These are phyloP conservation scores for Zalophus californianus DNA, from an alignment of 2,797 vertebrate genomes.

Conservation along the genomic window DNA sequence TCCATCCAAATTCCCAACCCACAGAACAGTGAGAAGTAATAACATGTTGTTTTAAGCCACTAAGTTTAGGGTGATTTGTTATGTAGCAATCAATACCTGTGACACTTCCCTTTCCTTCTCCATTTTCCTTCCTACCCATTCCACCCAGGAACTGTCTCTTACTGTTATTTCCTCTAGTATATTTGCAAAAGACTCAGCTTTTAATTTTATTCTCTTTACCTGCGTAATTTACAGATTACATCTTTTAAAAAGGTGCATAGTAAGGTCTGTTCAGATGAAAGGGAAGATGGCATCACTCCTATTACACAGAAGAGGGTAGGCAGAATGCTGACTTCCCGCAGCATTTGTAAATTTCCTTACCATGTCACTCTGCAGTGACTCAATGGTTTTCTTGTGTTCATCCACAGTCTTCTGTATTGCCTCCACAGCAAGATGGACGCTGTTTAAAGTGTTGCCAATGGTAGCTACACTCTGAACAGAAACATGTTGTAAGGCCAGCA, in stretches of 20 bases:
- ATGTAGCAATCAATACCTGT: neutral
- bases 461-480: conserved; percentile 95
- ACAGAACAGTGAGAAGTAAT: conserved; percentile 51
- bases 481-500: conserved; percentile 30
- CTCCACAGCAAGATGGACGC: conserved; percentile 96
- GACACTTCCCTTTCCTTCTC: neutral
- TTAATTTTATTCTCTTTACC: conserved; percentile 23
- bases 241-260: conserved; percentile 6
- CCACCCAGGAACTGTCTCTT: neutral
- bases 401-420: conserved; percentile 93
- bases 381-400: conserved; percentile 91
- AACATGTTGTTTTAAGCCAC: conserved; percentile 22
- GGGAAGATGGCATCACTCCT: neutral
- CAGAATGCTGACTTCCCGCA: neutral
- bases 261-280: conserved; percentile 20
- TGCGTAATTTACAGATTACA: neutral
- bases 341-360: conserved; percentile 83
- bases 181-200: conserved; percentile 39
- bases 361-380: conserved; percentile 86
- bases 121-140: conserved; percentile 19
- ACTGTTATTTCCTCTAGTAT: neutral
- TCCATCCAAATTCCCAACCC: neutral
- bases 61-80: neutral
- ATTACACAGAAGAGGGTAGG: neutral
- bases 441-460: conserved; percentile 96